Percentiles rank a stretch among this genome's conserved stretches.
Conservation (phyloP, 2,113 vertebrate genomes). For the Pseudolaguvia tuberculata region DNA sequence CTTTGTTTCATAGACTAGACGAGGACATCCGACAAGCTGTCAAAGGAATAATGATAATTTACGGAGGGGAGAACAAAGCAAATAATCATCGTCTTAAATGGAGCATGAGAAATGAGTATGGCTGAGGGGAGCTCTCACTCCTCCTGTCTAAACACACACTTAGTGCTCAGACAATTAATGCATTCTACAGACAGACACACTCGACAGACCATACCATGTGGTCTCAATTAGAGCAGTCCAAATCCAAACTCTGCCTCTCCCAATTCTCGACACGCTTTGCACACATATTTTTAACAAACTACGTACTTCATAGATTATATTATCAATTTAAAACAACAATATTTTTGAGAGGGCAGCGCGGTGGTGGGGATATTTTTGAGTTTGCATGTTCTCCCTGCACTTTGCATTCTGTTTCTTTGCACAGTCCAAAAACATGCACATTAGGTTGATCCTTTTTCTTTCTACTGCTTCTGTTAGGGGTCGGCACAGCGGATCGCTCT, state of each 20-base stretch:
- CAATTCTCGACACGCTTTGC: neutral
- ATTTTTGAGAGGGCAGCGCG: too few relatives aligned
- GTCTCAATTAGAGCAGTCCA: constrained; percentile 8
- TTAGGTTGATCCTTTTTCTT: too few relatives aligned
- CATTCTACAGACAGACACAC: constrained; percentile 30
- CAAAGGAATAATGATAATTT: constrained; percentile 55
- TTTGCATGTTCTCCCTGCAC: too few relatives aligned
- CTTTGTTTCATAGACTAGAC: constrained; percentile 42
- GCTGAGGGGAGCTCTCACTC: constrained; percentile 36
- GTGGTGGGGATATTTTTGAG: too few relatives aligned
- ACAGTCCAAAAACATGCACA: too few relatives aligned
- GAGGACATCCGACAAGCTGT: constrained; percentile 48
- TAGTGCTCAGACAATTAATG: constrained; percentile 43
- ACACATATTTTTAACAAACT: neutral
- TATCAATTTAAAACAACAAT: too few relatives aligned
- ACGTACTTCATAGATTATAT: too few relatives aligned
- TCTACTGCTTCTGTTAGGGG: too few relatives aligned
- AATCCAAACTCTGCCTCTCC: neutral
- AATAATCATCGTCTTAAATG: constrained; percentile 60
- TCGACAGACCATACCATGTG: neutral
- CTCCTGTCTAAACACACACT: constrained; percentile 33
- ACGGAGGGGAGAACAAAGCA: constrained; percentile 55
- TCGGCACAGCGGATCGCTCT: too few relatives aligned
- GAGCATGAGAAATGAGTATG: constrained; percentile 58
- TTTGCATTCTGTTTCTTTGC: too few relatives aligned